Percentiles rank a stretch among this genome's conserved stretches.
Conservation (phyloP, 2,888 invertebrate species). For the Lasioglossum zephyrum region DNA sequence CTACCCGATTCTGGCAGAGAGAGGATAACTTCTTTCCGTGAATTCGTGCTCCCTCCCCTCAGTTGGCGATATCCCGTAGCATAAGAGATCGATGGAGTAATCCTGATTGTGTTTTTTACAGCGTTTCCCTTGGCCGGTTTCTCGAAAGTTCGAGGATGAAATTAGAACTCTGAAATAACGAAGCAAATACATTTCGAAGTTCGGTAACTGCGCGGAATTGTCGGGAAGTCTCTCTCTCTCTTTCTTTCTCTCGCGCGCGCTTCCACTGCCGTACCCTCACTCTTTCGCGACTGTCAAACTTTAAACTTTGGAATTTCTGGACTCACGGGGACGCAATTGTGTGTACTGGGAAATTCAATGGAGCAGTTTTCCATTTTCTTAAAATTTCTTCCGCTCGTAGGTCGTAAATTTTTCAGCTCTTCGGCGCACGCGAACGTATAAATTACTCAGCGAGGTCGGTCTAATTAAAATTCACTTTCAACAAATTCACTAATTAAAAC, state of each 20-base stretch:
- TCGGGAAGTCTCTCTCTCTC: not conserved
- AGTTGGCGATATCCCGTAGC: not conserved
- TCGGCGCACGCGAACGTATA: not conserved
- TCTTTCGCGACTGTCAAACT: slow-evolving; percentile 6
- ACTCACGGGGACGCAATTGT: not conserved
- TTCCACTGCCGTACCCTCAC: not conserved
- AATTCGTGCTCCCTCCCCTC: no score
- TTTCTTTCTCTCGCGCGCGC: not conserved
- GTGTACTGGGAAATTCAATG: not conserved
- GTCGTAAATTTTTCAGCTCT: not conserved
- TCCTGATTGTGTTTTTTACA: not conserved
- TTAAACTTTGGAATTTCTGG: slow-evolving; percentile 6
- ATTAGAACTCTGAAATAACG: not conserved
- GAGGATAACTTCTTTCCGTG: no score
- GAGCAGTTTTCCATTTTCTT: slow-evolving; percentile 1
- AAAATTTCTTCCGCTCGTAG: not conserved
- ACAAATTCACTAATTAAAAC: no score
- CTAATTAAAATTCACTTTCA: slow-evolving; percentile 4
- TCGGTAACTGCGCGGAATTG: not conserved
- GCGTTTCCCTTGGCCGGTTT: not conserved
- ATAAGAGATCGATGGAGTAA: not conserved
- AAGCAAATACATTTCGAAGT: not conserved
- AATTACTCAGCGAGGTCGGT: not conserved
- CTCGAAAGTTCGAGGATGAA: not conserved
- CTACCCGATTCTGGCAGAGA: no score